These are phyloP conservation scores for Tupiocoris notatus DNA, from an alignment of 2,888 invertebrate genomes.

Conservation along the genomic window DNA sequence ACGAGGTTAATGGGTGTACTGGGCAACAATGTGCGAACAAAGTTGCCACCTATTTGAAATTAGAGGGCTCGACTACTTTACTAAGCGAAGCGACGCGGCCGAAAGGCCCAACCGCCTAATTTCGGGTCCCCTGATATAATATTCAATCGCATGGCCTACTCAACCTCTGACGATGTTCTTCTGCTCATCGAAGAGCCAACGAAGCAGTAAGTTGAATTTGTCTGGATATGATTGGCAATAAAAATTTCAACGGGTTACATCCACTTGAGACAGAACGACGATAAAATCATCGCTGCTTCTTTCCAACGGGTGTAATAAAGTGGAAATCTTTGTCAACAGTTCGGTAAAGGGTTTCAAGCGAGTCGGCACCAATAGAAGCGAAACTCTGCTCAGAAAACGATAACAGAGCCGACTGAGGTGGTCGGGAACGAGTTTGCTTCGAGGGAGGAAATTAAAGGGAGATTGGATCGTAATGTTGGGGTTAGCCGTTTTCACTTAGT, in stretches of 20 bases:
- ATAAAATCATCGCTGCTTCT: background rate
- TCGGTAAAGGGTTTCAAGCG: background rate
- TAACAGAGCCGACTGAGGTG: background rate
- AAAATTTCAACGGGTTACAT: background rate
- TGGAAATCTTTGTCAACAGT: background rate
- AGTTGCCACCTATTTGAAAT: too few relatives aligned
- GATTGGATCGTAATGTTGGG: conserved; percentile 35
- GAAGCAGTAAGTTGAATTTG: too few relatives aligned
- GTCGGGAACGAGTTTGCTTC: background rate
- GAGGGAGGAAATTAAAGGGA: conserved; percentile 34
- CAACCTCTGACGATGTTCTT: too few relatives aligned
- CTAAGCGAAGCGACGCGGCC: too few relatives aligned
- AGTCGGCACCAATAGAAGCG: background rate
- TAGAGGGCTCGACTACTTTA: too few relatives aligned
- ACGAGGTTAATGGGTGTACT: too few relatives aligned
- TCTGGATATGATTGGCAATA: background rate
- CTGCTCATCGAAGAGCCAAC: too few relatives aligned
- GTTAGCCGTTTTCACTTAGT: background rate
- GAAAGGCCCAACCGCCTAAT: too few relatives aligned
- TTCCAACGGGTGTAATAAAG: background rate
- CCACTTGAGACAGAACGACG: background rate
- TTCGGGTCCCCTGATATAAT: too few relatives aligned
- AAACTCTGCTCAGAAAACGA: background rate
- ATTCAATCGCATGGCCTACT: too few relatives aligned
- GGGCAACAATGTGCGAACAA: too few relatives aligned